Conservation (phyloP, 2,888 invertebrate species). For the Eupithecia abbreviata region DNA sequence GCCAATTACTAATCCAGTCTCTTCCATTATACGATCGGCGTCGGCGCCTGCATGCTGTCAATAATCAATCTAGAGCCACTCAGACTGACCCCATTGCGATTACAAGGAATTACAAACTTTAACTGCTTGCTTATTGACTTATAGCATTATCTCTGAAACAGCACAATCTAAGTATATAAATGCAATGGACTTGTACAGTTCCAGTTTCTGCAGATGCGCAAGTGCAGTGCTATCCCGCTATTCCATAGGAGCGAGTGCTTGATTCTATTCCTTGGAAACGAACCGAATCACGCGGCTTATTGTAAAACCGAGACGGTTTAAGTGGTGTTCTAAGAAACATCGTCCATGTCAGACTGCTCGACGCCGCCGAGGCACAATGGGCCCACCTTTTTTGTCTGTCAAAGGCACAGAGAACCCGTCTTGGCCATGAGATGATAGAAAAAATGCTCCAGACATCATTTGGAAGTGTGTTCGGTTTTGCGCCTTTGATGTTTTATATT, state of each 20-base stretch:
- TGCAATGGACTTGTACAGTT: neutral
- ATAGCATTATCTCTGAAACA: neutral
- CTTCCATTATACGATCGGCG: conserved; percentile 48
- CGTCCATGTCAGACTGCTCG: conserved; percentile 77
- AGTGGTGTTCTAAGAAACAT: conserved; percentile 71
- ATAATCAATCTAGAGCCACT: conserved; percentile 61
- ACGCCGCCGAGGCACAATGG: conserved; percentile 80
- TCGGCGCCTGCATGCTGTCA: conserved; percentile 56
- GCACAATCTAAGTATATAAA: neutral
- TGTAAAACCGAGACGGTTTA: conserved; percentile 48
- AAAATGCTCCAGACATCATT: conserved; percentile 69
- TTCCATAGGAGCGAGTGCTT: neutral
- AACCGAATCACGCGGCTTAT: conserved; percentile 38
- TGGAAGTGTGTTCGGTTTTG: conserved; percentile 63
- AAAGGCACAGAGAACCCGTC: conserved; percentile 67
- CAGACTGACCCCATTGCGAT: conserved; percentile 58
- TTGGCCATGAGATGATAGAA: conserved; percentile 66
- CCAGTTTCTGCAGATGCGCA: neutral
- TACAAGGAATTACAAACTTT: conserved; percentile 45
- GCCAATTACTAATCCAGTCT: conserved; percentile 52
- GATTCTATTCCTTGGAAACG: conserved; percentile 24
- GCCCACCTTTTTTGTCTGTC: conserved; percentile 66
- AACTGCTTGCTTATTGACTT: conserved; percentile 24
- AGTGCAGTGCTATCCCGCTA: neutral
- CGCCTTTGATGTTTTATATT: conserved; percentile 71